phyloP scores from a whole-genome alignment of 2,797 vertebrate genomes.

The Enteromius mattozi region DNA sequence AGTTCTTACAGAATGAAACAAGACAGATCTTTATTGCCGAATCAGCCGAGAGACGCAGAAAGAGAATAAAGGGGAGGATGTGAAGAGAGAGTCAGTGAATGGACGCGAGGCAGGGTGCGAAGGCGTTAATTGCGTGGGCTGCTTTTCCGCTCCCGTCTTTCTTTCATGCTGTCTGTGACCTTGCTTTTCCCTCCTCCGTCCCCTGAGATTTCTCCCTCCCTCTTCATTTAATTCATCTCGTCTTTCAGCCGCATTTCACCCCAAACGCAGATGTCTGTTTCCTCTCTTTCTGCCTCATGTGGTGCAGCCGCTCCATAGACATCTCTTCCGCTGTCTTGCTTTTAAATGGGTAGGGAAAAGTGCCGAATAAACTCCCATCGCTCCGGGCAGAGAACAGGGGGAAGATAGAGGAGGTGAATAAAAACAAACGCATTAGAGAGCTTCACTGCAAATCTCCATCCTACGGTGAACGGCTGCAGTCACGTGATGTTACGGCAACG shows the following conservation, averaged over 20 bases:
- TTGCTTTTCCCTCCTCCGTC: conserved; percentile 42
- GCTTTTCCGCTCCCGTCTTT: conserved; percentile 36
- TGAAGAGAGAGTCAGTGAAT: conserved; percentile 52
- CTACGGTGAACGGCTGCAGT: neutral
- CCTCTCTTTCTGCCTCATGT: conserved; percentile 24
- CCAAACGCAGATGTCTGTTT: conserved; percentile 57
- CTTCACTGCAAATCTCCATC: conserved; percentile 26
- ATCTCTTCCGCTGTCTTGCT: conserved; percentile 21
- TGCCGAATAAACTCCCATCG: conserved; percentile 10
- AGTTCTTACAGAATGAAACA: conserved; percentile 69
- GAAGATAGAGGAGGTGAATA: conserved; percentile 1
- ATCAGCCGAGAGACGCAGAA: conserved; percentile 57
- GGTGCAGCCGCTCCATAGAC: neutral
- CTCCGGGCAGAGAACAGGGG: neutral
- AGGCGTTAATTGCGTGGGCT: conserved; percentile 57
- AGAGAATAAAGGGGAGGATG: conserved; percentile 31
- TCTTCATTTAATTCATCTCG: conserved; percentile 39
- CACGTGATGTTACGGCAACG: neutral
- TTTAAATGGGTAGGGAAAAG: conserved; percentile 20
- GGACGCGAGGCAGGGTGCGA: conserved; percentile 39
- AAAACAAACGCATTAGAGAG: conserved; percentile 20
- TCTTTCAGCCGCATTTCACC: conserved; percentile 46
- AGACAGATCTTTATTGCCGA: conserved; percentile 53
- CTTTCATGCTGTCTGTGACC: conserved; percentile 46
- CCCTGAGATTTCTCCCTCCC: conserved; percentile 42